Base-by-base conservation (phyloP, 2,113 vertebrate species). In the Mobula birostris region DNA sequence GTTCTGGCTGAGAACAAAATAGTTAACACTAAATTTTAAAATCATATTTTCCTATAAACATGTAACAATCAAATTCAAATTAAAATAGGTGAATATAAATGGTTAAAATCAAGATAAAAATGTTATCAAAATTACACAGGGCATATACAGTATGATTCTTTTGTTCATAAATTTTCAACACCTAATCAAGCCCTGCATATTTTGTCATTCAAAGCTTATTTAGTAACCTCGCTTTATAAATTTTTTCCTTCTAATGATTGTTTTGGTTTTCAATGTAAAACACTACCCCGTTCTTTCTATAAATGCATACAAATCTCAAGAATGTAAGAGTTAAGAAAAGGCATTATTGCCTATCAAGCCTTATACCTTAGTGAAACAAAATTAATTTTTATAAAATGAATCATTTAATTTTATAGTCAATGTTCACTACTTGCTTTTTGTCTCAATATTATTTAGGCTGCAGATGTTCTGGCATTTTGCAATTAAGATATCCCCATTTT, bases 1-100 rank as follows among this genome's bases (percentile, higher is more conserved):
- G 95, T 98, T 98, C 96, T 98, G 98, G 87, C 99, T 99, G 94
- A 14, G 96, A 68, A 66, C 94, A 94, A 90, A 74, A 94, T 72
- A n/a, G n/a, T 78, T 88, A 76, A 94, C 5, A 94, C 29, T 58
- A 72, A 32, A 66, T 32, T 66, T 90, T 19, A 19, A 32, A 68
- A 66, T 66, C 6, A 68, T 56, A 88, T 88, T 9, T n/a, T 61
- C 8, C 58, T 63, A n/a, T 9, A 29, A 88, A 87, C 11, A 77
- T 27, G 29, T n/a, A 58, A 27, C 14, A 63, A 88, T 88, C 11
- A 88, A 2, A 88, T 56, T 88, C 56, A 88, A n/a, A 87, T 87
- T 85, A 85, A 56, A 83, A 83, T 83, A 83, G 19, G 80, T 6
- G 24, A 21, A 56, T 15, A n/a, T 29, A 77, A 83, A 5, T 48